These are phyloP conservation scores for Pseudococcus longispinus DNA, from an alignment of 2,888 invertebrate genomes.

Conservation along the genomic window DNA sequence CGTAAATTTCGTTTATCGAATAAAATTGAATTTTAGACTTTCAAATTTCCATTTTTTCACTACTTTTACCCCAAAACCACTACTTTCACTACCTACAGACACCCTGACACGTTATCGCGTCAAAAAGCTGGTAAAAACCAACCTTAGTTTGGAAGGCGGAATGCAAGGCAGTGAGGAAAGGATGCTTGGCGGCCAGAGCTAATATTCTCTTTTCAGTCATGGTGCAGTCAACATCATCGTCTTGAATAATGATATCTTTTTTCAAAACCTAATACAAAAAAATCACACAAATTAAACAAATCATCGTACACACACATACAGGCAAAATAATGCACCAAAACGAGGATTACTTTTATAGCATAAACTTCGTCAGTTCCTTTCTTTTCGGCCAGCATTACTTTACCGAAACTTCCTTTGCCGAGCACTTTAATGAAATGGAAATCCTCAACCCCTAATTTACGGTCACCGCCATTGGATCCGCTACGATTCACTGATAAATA, in stretches of 20 bases:
- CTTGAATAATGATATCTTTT: constrained; percentile 97
- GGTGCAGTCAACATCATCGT: constrained; percentile 99
- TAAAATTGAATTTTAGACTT: too few species aligned
- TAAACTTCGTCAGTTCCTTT: constrained; percentile 87
- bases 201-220: constrained; percentile 98
- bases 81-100: too few species aligned
- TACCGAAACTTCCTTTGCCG: constrained; percentile 98
- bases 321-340: neutral
- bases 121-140: too few species aligned
- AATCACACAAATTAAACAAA: neutral
- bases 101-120: too few species aligned
- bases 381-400: constrained; percentile 97
- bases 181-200: constrained; percentile 95
- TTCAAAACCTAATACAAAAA: constrained; percentile 65
- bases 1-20: too few species aligned
- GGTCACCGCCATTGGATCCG: constrained; percentile 61
- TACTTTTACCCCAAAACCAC: too few species aligned
- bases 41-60: too few species aligned
- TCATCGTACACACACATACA: neutral
- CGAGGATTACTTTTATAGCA: constrained; percentile 66
- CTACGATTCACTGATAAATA: constrained; percentile 59
- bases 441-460: constrained; percentile 79
- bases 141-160: constrained; percentile 95
- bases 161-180: constrained; percentile 95
- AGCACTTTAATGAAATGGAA: constrained; percentile 98